These are phyloP conservation scores for Leptonema lineaticorne DNA, from an alignment of 1,140 invertebrate genomes.

Conservation along the genomic window DNA sequence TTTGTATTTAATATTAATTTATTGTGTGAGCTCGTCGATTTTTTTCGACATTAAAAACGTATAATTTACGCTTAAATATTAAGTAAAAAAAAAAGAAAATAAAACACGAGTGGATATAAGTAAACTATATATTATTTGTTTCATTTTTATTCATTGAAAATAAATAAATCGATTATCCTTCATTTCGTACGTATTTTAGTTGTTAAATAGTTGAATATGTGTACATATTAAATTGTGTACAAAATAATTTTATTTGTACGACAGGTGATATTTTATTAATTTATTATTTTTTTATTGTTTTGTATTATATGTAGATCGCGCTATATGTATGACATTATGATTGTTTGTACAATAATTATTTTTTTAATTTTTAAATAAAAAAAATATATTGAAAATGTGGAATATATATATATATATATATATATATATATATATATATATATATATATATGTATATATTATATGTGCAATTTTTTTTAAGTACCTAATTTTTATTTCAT, in stretches of 20 bases:
- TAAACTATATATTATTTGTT: not conserved
- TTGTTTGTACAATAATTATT: slow-evolving; percentile 8
- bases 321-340: not conserved
- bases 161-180: slow-evolving; percentile 1
- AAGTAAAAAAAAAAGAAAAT: not conserved
- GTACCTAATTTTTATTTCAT: no score
- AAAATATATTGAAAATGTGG: not conserved
- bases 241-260: slow-evolving; percentile 16
- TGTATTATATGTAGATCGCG: slow-evolving; percentile 10
- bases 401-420: no score
- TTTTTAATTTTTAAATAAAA: slow-evolving; percentile 8
- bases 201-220: not conserved
- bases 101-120: not conserved
- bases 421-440: no score
- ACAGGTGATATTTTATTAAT: slow-evolving; percentile 29
- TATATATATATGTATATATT: no score
- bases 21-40: not conserved
- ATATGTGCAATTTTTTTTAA: no score
- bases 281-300: slow-evolving; percentile 24
- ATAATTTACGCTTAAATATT: not conserved
- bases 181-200: not conserved
- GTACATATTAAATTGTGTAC: slow-evolving; percentile 22
- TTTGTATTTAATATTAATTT: not conserved
- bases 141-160: not conserved
- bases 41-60: not conserved